Evolutionary conservation across 2,113 vertebrate genomes (phyloP).

Genomic region (Lasiurus cinereus): DNA sequence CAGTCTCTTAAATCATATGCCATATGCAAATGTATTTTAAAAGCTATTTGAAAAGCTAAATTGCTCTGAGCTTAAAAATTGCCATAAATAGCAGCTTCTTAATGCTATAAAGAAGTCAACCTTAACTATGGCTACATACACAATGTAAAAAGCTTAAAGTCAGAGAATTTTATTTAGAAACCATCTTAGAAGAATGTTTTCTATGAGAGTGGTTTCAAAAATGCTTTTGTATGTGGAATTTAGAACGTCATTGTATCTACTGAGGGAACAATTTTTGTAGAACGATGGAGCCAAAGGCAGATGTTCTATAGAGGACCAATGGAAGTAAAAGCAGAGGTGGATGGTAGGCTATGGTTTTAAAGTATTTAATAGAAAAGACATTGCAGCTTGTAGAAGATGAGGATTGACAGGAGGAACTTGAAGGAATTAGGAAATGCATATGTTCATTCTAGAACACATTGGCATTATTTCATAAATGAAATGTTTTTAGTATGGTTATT

Average conservation of each 20-base stretch:
- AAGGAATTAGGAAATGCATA: background rate
- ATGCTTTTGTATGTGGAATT: constrained; percentile 13
- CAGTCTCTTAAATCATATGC: constrained; percentile 64
- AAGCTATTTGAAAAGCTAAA: constrained; percentile 42
- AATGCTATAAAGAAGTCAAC: constrained; percentile 11
- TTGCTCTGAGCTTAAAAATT: constrained; percentile 1
- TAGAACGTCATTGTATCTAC: background rate
- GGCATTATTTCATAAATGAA: background rate
- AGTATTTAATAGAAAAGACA: background rate
- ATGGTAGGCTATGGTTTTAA: background rate
- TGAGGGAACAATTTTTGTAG: background rate
- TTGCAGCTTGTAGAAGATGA: background rate
- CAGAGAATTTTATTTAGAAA: background rate
- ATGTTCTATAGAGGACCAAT: background rate
- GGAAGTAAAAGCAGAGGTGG: background rate
- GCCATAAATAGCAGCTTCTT: constrained; percentile 44
- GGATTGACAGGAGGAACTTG: background rate
- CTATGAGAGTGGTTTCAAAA: background rate
- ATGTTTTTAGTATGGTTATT: background rate
- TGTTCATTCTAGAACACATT: background rate
- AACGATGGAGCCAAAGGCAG: background rate
- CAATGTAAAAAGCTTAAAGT: background rate
- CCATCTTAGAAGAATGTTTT: background rate
- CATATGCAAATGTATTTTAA: constrained; percentile 61
- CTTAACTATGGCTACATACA: background rate